Base-by-base conservation (phyloP, 1,140 invertebrate species). In the Zaprionus lachaisei region DNA sequence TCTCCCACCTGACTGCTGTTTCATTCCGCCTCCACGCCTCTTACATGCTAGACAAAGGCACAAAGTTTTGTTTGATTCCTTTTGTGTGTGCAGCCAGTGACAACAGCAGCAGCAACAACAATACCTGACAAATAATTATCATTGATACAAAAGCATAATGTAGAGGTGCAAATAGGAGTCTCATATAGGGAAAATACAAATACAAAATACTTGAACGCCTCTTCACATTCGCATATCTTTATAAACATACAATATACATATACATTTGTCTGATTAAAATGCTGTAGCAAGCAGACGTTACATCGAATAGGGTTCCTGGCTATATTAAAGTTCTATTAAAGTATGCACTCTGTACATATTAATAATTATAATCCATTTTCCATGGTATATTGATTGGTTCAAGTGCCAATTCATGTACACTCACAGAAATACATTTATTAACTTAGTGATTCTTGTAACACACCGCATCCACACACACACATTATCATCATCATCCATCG, bases 31-130 rank as follows among this genome's bases (percentile, higher is more conserved):
- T 51, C 26, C 5, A 31, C 5, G 20, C 28, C 31, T 64, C 38
- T 31, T 64, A 65, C 47, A 73, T 81, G 82, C 51, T 67, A 82
- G 86, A 90, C 85, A 90, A 90, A 90, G 85, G 72, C 70, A 77
- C 82, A 90, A 90, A 90, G 85, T 90, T 90, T 90, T 90, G 85
- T 90, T 90, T 90, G 85, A 90, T 90, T 90, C 81, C 85, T 90
- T 90, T 90, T 90, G 85, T 90, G 75, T 90, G 84, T 90, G 85
- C 84, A 89, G 61, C 81, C 60, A 84, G 61, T 37, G 57, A 71
- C 34, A 38, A 77, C 69, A 62, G 51, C 51, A 79, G 55, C 58
- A 78, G 71, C 71, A 78, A 55, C 68, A 61, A 47, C 73, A 65
- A 62, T 57, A 61, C 41, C 61, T 70, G 66, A 75, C 72, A 89